phyloP scores from a whole-genome alignment of 2,888 invertebrate genomes.

The Brachylomia viminalis region DNA sequence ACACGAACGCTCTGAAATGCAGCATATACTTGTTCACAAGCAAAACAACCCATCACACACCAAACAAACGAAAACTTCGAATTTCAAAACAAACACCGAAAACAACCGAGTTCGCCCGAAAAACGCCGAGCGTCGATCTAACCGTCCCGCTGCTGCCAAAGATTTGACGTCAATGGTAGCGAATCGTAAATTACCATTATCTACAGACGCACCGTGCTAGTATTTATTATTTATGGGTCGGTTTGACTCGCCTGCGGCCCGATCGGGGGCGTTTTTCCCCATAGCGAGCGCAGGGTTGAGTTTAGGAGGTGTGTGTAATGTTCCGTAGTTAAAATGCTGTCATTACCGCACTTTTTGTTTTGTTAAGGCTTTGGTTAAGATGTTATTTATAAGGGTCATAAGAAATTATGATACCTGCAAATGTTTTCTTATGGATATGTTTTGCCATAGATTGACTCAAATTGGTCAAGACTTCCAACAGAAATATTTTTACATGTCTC shows the following conservation, averaged over 20 bases:
- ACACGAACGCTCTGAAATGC: neutral
- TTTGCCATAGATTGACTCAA: neutral
- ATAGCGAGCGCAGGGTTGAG: conserved; percentile 76
- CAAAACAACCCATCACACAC: conserved; percentile 42
- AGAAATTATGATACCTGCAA: conserved; percentile 7
- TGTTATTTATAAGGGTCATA: conserved; percentile 38
- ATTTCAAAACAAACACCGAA: conserved; percentile 62
- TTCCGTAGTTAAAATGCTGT: conserved; percentile 72
- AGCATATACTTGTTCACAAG: conserved; percentile 22
- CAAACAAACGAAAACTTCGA: conserved; percentile 48
- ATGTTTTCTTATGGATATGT: neutral
- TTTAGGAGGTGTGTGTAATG: conserved; percentile 79
- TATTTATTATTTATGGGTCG: conserved; percentile 91
- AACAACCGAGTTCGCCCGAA: conserved; percentile 65
- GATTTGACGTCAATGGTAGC: conserved; percentile 87
- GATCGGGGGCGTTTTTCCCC: conserved; percentile 84
- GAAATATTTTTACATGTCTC: too few species aligned
- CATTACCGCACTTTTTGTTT: conserved; percentile 68
- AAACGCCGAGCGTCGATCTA: conserved; percentile 80
- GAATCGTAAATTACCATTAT: conserved; percentile 90
- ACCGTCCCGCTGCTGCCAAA: conserved; percentile 82
- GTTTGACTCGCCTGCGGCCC: conserved; percentile 85
- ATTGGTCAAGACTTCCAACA: neutral
- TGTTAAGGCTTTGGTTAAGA: conserved; percentile 55
- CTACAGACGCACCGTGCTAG: conserved; percentile 89